Evolutionary conservation across 1,140 invertebrate genomes (phyloP), one percentile per base, ranked within the genome.

Genomic region (Carposina sasakii): DNA sequence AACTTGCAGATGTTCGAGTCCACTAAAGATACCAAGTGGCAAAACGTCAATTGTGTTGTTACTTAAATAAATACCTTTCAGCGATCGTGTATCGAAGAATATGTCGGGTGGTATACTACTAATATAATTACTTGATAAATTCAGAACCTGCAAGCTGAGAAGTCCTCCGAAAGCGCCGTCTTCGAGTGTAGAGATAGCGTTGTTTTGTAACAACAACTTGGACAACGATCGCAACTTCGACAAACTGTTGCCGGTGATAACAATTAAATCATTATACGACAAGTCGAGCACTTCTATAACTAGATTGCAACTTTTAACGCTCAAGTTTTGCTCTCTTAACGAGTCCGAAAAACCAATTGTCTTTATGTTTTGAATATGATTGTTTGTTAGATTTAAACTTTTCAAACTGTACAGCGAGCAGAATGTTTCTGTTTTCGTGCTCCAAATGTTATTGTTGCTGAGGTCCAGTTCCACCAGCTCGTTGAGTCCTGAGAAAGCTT

Each of bases 361-460:
- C 17, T 86, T 86, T 37, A 94, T 87, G 68, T 94, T 91, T 77
- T 92, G 91, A 54, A 95, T 86, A 71, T 91, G 90, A 82, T 96
- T 96, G 64, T 87, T 85, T 17, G 92, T 92, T 26, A 94, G 68
- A 70, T 94, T 94, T n/a, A 94, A 83, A 42, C 81, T 87, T 46
- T 88, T 86, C 30, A 95, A 85, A 66, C 87, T 89, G 52, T 88
- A 88, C 34, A 94, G 82, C 1, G 91, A 89, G 75, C 93, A 96
- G 63, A 96, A 90, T 3, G 93, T 82, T 28, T 91, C 89, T 8
- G 86, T 76, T 30, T 94, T 93, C 30, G 94, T 81, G 16, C 87
- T 91, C 90, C 91, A 93, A 33, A 96, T 90, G 67, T 94, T 93
- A 81, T 95, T 95, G 61, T 92, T 90, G 45, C 89, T 90, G 8